Conservation (phyloP, 2,888 invertebrate genomes). For the Sinodicranocentrus sp. region DNA sequence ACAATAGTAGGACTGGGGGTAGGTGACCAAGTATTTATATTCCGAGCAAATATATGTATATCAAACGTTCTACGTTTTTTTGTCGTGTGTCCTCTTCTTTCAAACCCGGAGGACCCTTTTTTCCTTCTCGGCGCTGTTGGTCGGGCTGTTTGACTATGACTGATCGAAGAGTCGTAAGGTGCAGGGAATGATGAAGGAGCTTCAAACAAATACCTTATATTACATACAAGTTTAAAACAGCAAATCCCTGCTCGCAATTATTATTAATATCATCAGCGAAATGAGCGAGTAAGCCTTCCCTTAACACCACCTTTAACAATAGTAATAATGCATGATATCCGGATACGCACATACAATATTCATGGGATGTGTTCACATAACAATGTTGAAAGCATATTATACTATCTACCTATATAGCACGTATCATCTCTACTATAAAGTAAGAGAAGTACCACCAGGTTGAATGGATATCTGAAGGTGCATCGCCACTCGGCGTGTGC, state of each 20-base stretch:
- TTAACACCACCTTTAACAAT: slow-evolving; percentile 34
- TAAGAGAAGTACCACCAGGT: background rate
- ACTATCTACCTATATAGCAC: slow-evolving; percentile 23
- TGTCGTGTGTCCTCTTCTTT: slow-evolving; percentile 33
- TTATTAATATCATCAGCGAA: slow-evolving; percentile 22
- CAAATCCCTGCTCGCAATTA: background rate
- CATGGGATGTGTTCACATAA: slow-evolving; percentile 51
- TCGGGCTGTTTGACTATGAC: slow-evolving; percentile 53
- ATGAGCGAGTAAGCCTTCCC: slow-evolving; percentile 17
- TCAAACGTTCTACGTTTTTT: slow-evolving; percentile 19
- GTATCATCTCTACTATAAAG: background rate
- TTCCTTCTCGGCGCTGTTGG: slow-evolving; percentile 51
- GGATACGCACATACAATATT: slow-evolving; percentile 42
- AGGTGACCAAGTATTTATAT: slow-evolving; percentile 54
- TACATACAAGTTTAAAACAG: no score
- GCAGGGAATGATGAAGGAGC: slow-evolving; percentile 20
- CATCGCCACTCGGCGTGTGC: background rate
- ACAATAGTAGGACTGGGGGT: slow-evolving; percentile 38
- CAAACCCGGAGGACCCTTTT: slow-evolving; percentile 47
- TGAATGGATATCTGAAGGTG: slow-evolving; percentile 10
- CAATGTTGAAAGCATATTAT: slow-evolving; percentile 11
- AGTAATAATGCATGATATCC: slow-evolving; percentile 58
- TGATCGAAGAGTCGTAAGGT: slow-evolving; percentile 35
- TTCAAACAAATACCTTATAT: background rate
- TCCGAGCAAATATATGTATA: background rate